Percentiles rank a stretch among this genome's conserved stretches.
phyloP scores from a whole-genome alignment of 2,797 vertebrate species.

The Geotrypetes seraphini region DNA sequence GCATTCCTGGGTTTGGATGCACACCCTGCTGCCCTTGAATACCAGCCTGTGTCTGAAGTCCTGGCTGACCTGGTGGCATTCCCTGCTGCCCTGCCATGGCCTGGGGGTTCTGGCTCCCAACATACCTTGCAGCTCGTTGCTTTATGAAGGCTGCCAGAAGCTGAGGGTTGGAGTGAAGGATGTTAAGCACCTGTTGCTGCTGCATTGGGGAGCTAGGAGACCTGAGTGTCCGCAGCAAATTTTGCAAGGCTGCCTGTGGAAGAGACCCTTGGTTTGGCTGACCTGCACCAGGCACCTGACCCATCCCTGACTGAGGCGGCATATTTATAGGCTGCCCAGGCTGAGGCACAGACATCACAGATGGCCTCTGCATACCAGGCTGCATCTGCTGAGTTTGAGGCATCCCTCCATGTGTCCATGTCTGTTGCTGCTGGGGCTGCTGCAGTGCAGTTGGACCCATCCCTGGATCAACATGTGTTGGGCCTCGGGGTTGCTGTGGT shows the following conservation, averaged over 20 bases:
- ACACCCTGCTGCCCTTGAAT: conserved; percentile 66
- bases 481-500: conserved; percentile 50
- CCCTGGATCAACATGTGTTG: conserved; percentile 66
- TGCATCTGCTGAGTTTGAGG: conserved; percentile 70
- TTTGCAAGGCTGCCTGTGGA: conserved; percentile 87
- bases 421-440: conserved; percentile 52
- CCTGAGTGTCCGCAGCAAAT: conserved; percentile 81
- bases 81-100: conserved; percentile 51
- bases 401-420: conserved; percentile 63
- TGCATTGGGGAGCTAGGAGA: conserved; percentile 90
- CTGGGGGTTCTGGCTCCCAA: conserved; percentile 43
- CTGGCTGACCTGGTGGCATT: conserved; percentile 68
- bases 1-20: conserved; percentile 52
- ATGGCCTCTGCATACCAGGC: conserved; percentile 63
- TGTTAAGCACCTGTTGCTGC: conserved; percentile 95
- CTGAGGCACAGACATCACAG: conserved; percentile 63
- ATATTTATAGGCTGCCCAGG: conserved; percentile 73
- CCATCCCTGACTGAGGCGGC: conserved; percentile 74
- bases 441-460: conserved; percentile 50
- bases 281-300: conserved; percentile 63
- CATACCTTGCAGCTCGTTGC: conserved; percentile 84
- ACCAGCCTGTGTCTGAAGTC: conserved; percentile 64
- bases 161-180: conserved; percentile 86
- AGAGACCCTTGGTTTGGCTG: conserved; percentile 59
- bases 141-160: conserved; percentile 95